Percentiles rank a stretch among this genome's conserved stretches.
Evolutionary conservation across 2,888 invertebrate species (phyloP).

Genomic region (Drosophila trichaetosa): DNA sequence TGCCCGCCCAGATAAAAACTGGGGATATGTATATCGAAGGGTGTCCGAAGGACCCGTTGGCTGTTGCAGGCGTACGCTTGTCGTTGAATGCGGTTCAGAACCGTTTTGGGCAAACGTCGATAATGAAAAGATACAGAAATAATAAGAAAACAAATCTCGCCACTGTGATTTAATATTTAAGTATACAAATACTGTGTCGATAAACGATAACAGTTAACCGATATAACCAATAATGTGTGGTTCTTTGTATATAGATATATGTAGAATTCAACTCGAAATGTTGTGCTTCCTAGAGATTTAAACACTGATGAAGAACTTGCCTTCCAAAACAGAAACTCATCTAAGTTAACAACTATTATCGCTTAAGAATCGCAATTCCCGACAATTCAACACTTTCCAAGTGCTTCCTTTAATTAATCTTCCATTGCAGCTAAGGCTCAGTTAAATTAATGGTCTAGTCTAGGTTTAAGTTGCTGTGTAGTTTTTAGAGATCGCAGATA

Average conservation of each 20-base stretch:
- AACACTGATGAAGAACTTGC: slow-evolving; percentile 53
- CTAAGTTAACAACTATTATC: slow-evolving; percentile 45
- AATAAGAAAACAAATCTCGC: slow-evolving; percentile 69
- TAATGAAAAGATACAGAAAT: slow-evolving; percentile 6
- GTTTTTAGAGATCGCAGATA: slow-evolving; percentile 7
- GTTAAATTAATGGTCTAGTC: slow-evolving; percentile 78
- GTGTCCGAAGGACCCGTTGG: slow-evolving; percentile 31
- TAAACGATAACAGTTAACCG: slow-evolving; percentile 23
- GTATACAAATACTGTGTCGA: slow-evolving; percentile 37
- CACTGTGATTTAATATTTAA: slow-evolving; percentile 78
- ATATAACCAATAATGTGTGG: slow-evolving; percentile 25
- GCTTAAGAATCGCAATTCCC: slow-evolving; percentile 62
- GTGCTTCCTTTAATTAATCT: slow-evolving; percentile 70
- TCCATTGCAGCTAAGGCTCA: slow-evolving; percentile 60
- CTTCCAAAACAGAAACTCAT: slow-evolving; percentile 47
- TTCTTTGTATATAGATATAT: slow-evolving; percentile 50
- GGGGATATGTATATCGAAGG: slow-evolving; percentile 78
- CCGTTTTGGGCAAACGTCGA: slow-evolving; percentile 60
- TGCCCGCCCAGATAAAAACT: slow-evolving; percentile 88
- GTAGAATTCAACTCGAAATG: slow-evolving; percentile 60
- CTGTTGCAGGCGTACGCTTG: slow-evolving; percentile 68
- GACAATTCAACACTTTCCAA: slow-evolving; percentile 66
- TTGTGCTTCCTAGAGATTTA: slow-evolving; percentile 73
- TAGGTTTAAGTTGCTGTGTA: slow-evolving; percentile 59
- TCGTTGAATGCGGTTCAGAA: slow-evolving; percentile 63